phyloP scores from a whole-genome alignment of 1,140 invertebrate species.

The Apis florea region DNA sequence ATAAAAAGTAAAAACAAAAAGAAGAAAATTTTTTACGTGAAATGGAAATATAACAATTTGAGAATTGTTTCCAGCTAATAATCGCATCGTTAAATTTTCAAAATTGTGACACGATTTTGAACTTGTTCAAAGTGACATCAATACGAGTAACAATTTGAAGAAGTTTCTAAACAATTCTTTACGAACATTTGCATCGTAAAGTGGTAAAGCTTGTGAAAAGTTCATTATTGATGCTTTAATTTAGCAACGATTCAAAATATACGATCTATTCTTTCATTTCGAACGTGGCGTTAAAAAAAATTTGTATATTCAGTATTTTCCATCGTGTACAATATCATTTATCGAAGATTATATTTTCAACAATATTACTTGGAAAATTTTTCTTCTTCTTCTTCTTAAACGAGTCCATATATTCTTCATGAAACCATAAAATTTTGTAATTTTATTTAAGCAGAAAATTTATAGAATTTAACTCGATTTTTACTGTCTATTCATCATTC shows the following conservation, averaged over 20 bases:
- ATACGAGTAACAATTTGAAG: too few species aligned
- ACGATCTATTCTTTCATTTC: neutral
- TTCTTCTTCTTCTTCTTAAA: neutral
- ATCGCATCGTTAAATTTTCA: neutral
- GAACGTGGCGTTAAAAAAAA: too few species aligned
- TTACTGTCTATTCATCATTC: neutral
- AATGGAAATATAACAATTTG: too few species aligned
- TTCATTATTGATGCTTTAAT: neutral
- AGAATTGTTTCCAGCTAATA: neutral
- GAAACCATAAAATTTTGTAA: neutral
- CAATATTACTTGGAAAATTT: neutral
- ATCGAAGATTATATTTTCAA: neutral
- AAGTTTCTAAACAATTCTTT: conserved; percentile 7
- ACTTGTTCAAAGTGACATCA: neutral
- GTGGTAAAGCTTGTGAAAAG: too few species aligned
- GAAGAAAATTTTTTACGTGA: neutral
- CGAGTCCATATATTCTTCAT: neutral
- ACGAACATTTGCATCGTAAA: conserved; percentile 19
- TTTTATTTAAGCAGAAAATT: neutral
- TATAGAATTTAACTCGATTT: neutral
- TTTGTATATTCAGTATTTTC: neutral
- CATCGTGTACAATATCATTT: neutral
- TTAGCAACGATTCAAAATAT: neutral
- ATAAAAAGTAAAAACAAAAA: neutral
- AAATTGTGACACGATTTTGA: neutral